Percentiles rank a stretch among this genome's conserved stretches.
Conservation (phyloP, 2,113 vertebrate species). For the Macquaria australasica region DNA sequence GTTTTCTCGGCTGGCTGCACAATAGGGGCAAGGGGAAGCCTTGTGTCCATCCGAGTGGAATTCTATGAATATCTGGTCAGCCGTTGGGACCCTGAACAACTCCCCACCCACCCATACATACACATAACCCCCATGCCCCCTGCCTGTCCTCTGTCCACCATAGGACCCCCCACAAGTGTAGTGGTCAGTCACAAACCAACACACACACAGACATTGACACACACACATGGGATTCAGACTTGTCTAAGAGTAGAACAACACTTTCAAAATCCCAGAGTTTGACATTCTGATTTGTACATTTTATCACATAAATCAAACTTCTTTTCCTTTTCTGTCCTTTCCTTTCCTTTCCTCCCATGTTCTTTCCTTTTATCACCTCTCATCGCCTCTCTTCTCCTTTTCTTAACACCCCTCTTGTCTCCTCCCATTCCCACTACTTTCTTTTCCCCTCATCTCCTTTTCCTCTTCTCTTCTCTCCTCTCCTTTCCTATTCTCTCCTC, state of each 20-base stretch:
- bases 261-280: constrained; percentile 30
- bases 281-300: constrained; percentile 28
- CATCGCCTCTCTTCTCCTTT: neutral
- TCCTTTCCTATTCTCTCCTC: no score
- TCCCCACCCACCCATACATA: constrained; percentile 1
- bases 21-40: constrained; percentile 48
- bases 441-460: no score
- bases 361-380: no score
- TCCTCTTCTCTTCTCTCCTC: no score
- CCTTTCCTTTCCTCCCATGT: neutral
- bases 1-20: constrained; percentile 76
- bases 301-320: neutral
- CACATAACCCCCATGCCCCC: constrained; percentile 38
- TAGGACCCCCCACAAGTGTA: constrained; percentile 23
- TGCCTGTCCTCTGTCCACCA: constrained; percentile 22
- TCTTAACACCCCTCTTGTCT: constrained; percentile 59
- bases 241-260: constrained; percentile 1
- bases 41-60: constrained; percentile 79
- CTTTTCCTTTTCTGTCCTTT: neutral
- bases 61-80: constrained; percentile 82
- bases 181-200: constrained; percentile 41
- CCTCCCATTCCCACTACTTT: no score
- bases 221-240: constrained; percentile 7
- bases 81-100: constrained; percentile 40
- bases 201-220: neutral